Evolutionary conservation across 2,888 invertebrate genomes (phyloP).

Genomic region (Scrobipalpa atriplicella): DNA sequence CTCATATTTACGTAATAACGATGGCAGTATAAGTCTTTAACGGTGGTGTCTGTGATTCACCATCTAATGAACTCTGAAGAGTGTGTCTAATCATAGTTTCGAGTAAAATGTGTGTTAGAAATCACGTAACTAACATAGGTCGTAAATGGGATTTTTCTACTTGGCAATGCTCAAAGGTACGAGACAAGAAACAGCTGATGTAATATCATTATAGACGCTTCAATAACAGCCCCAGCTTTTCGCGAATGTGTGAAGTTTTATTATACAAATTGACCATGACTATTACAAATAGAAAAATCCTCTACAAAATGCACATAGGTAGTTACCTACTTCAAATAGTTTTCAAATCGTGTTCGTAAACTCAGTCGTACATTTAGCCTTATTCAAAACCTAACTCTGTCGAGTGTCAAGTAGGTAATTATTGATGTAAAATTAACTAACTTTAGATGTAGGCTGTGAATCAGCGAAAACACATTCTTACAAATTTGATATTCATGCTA

Average conservation of each 20-base stretch:
- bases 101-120: conserved; percentile 59
- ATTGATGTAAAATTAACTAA: conserved; percentile 64
- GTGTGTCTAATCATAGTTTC: conserved; percentile 50
- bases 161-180: conserved; percentile 9
- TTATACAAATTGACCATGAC: not conserved
- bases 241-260: not conserved
- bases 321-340: conserved; percentile 57
- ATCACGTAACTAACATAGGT: conserved; percentile 58
- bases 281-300: conserved; percentile 30
- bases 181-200: not conserved
- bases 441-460: conserved; percentile 78
- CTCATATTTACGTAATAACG: conserved; percentile 46
- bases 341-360: conserved; percentile 69
- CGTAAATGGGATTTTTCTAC: conserved; percentile 37
- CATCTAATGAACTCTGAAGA: conserved; percentile 42
- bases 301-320: conserved; percentile 56
- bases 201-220: too few species aligned
- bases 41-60: conserved; percentile 30
- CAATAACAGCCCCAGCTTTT: not conserved
- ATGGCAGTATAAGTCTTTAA: conserved; percentile 28
- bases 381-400: conserved; percentile 51
- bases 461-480: conserved; percentile 76
- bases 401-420: conserved; percentile 61
- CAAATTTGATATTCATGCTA: conserved; percentile 78
- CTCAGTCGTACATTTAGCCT: conserved; percentile 67